Conservation (phyloP, 2,797 vertebrate species). For the Setipinna tenuifilis region DNA sequence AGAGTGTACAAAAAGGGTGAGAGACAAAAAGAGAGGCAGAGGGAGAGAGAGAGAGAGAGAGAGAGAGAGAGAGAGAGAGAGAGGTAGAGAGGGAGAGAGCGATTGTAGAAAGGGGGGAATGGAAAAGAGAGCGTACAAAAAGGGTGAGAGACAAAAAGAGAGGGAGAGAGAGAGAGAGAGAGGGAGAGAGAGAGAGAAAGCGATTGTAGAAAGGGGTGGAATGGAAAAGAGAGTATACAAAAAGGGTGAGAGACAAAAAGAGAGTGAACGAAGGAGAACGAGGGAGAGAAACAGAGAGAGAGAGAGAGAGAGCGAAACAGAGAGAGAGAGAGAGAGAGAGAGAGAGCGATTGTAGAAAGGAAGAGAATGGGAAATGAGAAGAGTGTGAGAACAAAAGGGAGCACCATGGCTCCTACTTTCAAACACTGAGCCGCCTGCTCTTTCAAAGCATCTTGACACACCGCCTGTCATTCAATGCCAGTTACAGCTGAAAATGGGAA, state of each 20-base stretch:
- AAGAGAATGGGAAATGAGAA: background rate
- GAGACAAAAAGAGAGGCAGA: background rate
- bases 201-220: no score
- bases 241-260: no score
- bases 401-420: background rate
- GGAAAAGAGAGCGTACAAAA: background rate
- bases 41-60: no score
- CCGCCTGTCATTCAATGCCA: constrained; percentile 18
- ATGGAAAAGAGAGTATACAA: no score
- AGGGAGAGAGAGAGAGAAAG: no score
- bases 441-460: background rate
- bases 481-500: background rate
- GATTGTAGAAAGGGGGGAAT: no score
- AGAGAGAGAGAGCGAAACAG: background rate
- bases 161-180: background rate
- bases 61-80: no score
- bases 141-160: background rate
- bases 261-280: background rate
- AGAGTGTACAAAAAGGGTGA: background rate
- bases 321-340: background rate
- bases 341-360: background rate
- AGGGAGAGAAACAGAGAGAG: background rate
- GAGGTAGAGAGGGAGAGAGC: no score
- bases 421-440: background rate
- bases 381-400: background rate